Evolutionary conservation across 2,888 invertebrate genomes (phyloP), one percentile per base, ranked within the genome.

Genomic region (Nudaria mundana): DNA sequence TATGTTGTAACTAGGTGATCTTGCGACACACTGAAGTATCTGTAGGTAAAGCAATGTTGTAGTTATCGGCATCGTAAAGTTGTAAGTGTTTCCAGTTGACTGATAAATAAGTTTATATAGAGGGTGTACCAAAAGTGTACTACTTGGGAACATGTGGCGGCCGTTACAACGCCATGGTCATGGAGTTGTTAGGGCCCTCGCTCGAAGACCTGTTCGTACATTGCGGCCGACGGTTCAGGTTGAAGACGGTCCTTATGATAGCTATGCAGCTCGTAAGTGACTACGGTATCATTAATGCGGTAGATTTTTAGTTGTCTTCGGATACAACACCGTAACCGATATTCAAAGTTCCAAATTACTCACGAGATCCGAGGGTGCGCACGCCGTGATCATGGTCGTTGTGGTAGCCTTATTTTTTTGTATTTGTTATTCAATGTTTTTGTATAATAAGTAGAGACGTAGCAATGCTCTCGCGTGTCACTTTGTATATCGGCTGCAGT

Each of bases 71-170:
- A 11, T 25, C 2, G 8, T 33, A 10, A 16, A 12, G 3, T 3
- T 25, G 2, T 7, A 6, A 5, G 5, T n/a, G 15, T 6, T 28
- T 7, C 10, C 22, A 12, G n/a, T 29, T 42, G 10, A 62, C 50
- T 72, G 56, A 75, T 47, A 34, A 52, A 56, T 56, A 52, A 62
- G 53, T 77, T 78, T 76, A 66, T 86, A 84, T 89, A 97, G 98
- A 99, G 92, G 99, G 99, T 79, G 92, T 99, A 84, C 99, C 99
- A 72, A 98, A 98, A 92, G 98, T 99, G 69, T 98, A 96, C 92
- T 99, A 99, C 91, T 98, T 99, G 91, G 99, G 99, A 63, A 98
- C 99, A 66, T 99, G 99, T 91, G 98, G 98, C 77, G 98, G 98
- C 91, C 87, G 88, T 71, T 99, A 98, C 93, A 99, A 99, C 92